Base-by-base conservation (phyloP, 2,888 invertebrate genomes). In the Nesidiocoris tenuis region DNA sequence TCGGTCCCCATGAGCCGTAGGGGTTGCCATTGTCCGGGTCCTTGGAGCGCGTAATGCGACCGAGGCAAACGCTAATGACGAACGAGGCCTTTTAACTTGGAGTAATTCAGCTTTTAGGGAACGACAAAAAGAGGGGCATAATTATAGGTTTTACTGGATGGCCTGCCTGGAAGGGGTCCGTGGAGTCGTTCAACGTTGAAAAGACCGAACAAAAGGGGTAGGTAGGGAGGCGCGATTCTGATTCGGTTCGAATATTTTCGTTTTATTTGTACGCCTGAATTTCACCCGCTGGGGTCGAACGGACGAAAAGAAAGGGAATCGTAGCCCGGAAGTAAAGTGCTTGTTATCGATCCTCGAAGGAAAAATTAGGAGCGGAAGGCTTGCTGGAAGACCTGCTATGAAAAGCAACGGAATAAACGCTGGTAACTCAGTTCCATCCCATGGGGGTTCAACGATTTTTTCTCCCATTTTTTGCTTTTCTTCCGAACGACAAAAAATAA, bases 41-140 rank as follows among this genome's bases (percentile, higher is more conserved):
- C 39, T 39, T 67, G 21, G 67, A 39, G 67, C 54, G 67, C 55
- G 54, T 1, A n/a, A 22, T 54, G 55, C 67, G 54, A 70, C 57
- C 57, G 39, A 39, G 25, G 61, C 23, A 24, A 59, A 25, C 70
- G n/a, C 57, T 70, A 70, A 70, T 70, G 70, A 70, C 56, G 70
- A 39, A 39, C 39, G 12, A 7, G 39, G 39, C 39, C 70, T 59
- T 57, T 57, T 70, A 70, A 70, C 70, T 55, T 25, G 70, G 57
- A 70, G 70, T 70, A 70, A 70, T 70, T 70, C 70, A 70, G 70
- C 70, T 70, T 70, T 70, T 70, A 70, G 70, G 70, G 23, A 39
- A 39, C 61, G 70, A 70, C 57, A 70, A 70, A 70, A 70, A 70
- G 59, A 39, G 12, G 5, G 3, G 70, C 23, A 70, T 70, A 70